Conservation (phyloP, 2,797 vertebrate genomes). For the Acrossocheilus fasciatus region DNA sequence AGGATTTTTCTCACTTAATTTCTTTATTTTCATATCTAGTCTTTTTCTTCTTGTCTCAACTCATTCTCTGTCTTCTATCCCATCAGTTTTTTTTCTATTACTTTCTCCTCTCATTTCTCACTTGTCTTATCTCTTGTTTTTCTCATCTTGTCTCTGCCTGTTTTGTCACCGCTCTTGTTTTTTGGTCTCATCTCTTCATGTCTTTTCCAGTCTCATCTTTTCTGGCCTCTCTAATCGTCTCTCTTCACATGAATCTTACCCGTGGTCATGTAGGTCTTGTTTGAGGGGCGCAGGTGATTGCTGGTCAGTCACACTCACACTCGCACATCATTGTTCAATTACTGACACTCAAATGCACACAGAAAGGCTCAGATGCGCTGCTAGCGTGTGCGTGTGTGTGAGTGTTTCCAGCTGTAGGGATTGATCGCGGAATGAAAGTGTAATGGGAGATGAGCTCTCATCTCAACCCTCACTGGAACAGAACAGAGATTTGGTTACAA, state of each 20-base stretch:
- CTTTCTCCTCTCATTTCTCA: background rate
- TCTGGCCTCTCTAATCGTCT: constrained; percentile 8
- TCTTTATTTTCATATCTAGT: background rate
- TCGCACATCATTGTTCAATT: constrained; percentile 5
- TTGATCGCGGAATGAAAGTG: constrained; percentile 55
- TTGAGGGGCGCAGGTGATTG: background rate
- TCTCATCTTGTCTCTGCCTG: background rate
- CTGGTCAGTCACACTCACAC: background rate
- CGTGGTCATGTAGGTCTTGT: constrained; percentile 5
- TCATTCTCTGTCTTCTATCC: background rate
- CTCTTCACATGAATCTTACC: background rate
- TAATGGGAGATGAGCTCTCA: constrained; percentile 59
- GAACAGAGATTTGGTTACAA: constrained; percentile 59
- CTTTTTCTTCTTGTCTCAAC: background rate
- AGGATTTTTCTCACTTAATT: background rate
- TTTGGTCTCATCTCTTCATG: background rate
- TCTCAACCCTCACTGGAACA: constrained; percentile 51
- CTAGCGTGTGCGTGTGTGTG: background rate
- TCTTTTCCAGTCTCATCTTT: background rate
- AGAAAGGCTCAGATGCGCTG: constrained; percentile 13
- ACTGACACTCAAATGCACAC: constrained; percentile 17
- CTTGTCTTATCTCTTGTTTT: too few species aligned
- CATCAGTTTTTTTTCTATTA: too few species aligned
- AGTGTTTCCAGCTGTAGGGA: constrained; percentile 28
- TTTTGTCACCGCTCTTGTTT: background rate